Base-by-base conservation (phyloP, 1,140 invertebrate genomes). In the Drosophila sechellia region DNA sequence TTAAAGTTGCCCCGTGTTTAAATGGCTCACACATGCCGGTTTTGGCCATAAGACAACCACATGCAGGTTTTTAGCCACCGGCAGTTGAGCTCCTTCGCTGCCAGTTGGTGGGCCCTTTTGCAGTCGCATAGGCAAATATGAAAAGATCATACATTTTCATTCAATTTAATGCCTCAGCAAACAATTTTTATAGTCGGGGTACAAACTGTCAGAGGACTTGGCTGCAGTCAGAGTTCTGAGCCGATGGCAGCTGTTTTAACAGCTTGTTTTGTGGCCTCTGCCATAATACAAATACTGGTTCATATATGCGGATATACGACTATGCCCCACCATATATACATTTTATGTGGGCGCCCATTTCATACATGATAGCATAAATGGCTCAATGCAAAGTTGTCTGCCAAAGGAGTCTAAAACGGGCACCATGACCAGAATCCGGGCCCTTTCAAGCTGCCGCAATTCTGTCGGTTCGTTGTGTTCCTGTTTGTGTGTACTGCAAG, bases 101-200 rank as follows among this genome's bases (percentile, higher is more conserved):
- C 48, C 48, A 58, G 63, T 5, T 31, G 25, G 15, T 49, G 17
- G 17, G 34, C 42, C 37, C 37, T 42, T 20, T 39, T 39, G 37
- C 42, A 25, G 20, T 22, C 84, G 65, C 71, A 83, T 81, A 90
- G 89, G 84, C 81, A 89, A 91, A 90, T 90, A 89, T 90, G 83
- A 89, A 84, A 86, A 81, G 84, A 90, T 90, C 87, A 91, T 90
- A 90, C 90, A 90, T 90, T 90, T 90, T 90, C 83, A 90, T 90
- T 91, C 87, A 90, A 90, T 90, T 90, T 90, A 90, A 90, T 90
- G 87, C 87, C 90, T 87, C 77, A 90, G 89, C 90, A 90, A 90
- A 90, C 87, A 90, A 89, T 90, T 91, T 90, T 90, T 90, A 81
- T 90, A 84, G 84, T 83, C 75, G 60, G 81, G 65, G 70, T 64